Base-by-base conservation (phyloP, 23 tunicate species). In the Ascidia mentula region DNA sequence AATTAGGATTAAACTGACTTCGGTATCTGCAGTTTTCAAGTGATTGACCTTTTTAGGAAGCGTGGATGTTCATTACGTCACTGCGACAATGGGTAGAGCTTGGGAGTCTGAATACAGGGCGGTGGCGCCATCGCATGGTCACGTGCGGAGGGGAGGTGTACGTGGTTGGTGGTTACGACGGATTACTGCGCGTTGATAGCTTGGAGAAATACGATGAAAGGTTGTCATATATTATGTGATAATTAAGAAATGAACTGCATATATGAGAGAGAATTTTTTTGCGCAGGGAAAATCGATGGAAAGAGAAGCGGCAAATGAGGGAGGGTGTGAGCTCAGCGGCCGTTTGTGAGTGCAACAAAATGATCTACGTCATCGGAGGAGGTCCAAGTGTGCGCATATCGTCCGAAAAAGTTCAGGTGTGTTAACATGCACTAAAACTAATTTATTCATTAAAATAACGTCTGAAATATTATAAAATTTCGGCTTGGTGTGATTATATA, bases 41-140 rank as follows among this genome's bases (percentile, higher is more conserved):
- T n/a, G n/a, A n/a, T n/a, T n/a, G n/a, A n/a, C n/a, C n/a, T n/a
- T 36, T 36, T 1, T 32, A 86, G 90, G 90, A 80, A 74, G 85
- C 78, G 9, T 86, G 90, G 90, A 79, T 80, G 90, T 86, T 76
- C 71, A 38, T 79, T 53, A 86, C 82, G 36, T 74, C 84, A 36
- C 69, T 86, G 59, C 80, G 90, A 22, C 84, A 75, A 61, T 86
- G 90, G 90, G 85, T 86, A 32, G 80, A 86, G 35, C 46, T 86
- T 69, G 79, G 69, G 30, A 60, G 34, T n/a, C 65, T 86, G 33
- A 80, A 73, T 69, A 86, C 90, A 36, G 90, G 72, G 24, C 39
- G 90, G 80, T 86, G 90, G 90, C 90, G 90, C 38, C 90, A 86
- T 59, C 84, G 90, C 36, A 86, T 86, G 90, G 80, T 61, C 24